phyloP scores from a whole-genome alignment of 1,140 invertebrate species.

The Zaprionus kolodkinae region DNA sequence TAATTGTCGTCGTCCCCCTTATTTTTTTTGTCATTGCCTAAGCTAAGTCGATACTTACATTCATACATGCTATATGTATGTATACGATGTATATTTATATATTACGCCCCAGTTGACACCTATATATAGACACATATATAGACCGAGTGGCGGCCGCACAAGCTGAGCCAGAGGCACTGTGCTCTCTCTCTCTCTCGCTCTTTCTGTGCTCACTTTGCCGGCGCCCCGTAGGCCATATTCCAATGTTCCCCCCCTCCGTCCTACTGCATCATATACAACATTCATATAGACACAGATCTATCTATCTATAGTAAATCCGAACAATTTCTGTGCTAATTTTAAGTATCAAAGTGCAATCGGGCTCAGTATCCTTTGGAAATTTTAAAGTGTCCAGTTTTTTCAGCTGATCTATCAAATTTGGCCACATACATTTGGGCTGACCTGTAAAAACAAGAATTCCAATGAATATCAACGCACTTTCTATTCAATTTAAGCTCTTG shows the following conservation, averaged over 20 bases:
- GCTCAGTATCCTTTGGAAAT: too few relatives aligned
- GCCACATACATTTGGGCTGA: too few relatives aligned
- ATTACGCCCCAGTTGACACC: conserved; percentile 11
- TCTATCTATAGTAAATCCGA: conserved; percentile 9
- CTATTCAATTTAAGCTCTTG: conserved; percentile 7
- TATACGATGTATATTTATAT: conserved; percentile 33
- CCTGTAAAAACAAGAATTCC: too few relatives aligned
- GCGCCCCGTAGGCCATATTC: conserved; percentile 62
- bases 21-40: conserved; percentile 66
- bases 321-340: conserved; percentile 39
- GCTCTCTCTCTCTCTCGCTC: background rate
- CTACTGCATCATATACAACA: background rate
- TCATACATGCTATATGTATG: too few relatives aligned
- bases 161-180: background rate
- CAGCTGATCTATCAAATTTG: background rate
- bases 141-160: conserved; percentile 20
- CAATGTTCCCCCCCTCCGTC: conserved; percentile 10
- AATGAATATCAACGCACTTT: background rate
- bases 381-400: too few relatives aligned
- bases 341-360: conserved; percentile 66
- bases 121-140: conserved; percentile 19
- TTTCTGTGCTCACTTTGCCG: conserved; percentile 11
- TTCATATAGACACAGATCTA: background rate
- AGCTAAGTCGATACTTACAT: conserved; percentile 24
- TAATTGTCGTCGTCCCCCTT: background rate